Base-by-base conservation (phyloP, 2,797 vertebrate genomes). In the Helostoma temminkii region DNA sequence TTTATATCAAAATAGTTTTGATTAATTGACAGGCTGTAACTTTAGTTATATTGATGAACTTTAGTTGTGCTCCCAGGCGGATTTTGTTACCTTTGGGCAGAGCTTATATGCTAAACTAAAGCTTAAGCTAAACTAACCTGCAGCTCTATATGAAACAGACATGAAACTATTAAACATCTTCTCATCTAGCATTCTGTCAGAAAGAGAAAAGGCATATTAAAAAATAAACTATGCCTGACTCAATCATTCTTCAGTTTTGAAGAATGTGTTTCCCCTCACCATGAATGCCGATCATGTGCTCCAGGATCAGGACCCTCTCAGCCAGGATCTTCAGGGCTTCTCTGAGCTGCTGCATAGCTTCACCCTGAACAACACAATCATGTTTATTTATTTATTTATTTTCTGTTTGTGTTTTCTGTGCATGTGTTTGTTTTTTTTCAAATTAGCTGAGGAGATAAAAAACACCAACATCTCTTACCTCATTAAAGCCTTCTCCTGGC, bases 271-370 rank as follows among this genome's bases (percentile, higher is more conserved):
- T 50, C 48, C 82, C 58, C 90, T 89, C 77, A 98, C 97, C 97
- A 0, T 99, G 97, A 89, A 99, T 86, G 56, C 97, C 97, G 5
- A 98, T 98, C 96, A 99, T 99, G 90, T 98, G 97, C 82, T 99
- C 97, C 88, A 99, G 93, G 88, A 99, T 99, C 80, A 99, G 93
- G 48, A 99, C 96, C 49, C 98, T 90, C 93, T 99, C 98, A 0
- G 97, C 97, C 89, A 99, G 93, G 91, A 99, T 99, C 93, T 98
- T 99, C 85, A 99, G 91, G 19, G 97, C 98, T 83, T 99, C 97
- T 68, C 96, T 94, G 78, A 99, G 95, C 80, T 98, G 97, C 71
- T 96, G 96, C 26, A 98, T 91, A 1, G 94, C 95, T 73, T 98
- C 96, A 0, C 94, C 94, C 96, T 97, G 87, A 52, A 73, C 11